These are phyloP conservation scores for Oscheius sp. DNA, from an alignment of 2,888 invertebrate species.

Conservation along the genomic window DNA sequence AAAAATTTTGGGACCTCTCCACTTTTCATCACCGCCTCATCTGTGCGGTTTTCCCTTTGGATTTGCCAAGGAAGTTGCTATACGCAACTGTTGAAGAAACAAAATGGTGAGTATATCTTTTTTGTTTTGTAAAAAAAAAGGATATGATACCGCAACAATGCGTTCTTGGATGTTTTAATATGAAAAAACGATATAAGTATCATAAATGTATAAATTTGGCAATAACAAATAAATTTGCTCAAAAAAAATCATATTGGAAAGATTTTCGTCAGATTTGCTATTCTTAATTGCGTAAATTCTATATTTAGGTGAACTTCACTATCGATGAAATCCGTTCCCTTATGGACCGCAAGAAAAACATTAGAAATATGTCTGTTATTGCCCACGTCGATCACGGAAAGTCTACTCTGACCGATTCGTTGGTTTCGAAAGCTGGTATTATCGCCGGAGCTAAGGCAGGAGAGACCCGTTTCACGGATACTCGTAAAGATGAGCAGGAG, in stretches of 20 bases:
- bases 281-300: too few relatives aligned
- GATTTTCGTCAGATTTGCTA: neutral
- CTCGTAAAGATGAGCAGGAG: slow-evolving; percentile 99
- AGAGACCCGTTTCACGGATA: slow-evolving; percentile 98
- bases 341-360: slow-evolving; percentile 99
- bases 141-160: too few relatives aligned
- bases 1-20: neutral
- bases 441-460: slow-evolving; percentile 98
- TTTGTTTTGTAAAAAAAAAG: too few relatives aligned
- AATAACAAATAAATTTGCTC: neutral
- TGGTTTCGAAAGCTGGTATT: slow-evolving; percentile 99
- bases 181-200: too few relatives aligned
- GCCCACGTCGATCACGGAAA: slow-evolving; percentile 99
- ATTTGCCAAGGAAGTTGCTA: slow-evolving; percentile 36
- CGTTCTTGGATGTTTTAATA: too few relatives aligned
- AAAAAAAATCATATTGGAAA: neutral
- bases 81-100: slow-evolving; percentile 16
- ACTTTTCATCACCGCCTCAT: slow-evolving; percentile 38
- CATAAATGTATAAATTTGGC: too few relatives aligned
- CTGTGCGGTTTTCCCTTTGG: slow-evolving; percentile 38
- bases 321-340: slow-evolving; percentile 99
- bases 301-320: slow-evolving; percentile 95
- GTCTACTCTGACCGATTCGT: slow-evolving; percentile 95
- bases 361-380: slow-evolving; percentile 99
- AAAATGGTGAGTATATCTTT: slow-evolving; percentile 36